Percentiles rank a stretch among this genome's conserved stretches.
phyloP scores from a whole-genome alignment of 1,140 invertebrate species.

The Agrypnia vestita region DNA sequence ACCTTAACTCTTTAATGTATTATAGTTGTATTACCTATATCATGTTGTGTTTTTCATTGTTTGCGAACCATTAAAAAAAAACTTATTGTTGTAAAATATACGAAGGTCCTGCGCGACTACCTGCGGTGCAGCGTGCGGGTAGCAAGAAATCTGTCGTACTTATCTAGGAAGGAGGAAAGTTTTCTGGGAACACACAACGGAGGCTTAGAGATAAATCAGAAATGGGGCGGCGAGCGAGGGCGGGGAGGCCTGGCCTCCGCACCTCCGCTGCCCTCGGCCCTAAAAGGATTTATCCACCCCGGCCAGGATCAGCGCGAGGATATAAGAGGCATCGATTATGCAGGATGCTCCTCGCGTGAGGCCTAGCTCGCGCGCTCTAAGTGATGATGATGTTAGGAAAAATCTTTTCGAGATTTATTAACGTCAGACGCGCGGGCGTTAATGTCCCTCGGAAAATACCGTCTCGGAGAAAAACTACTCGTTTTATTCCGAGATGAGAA shows the following conservation, averaged over 20 bases:
- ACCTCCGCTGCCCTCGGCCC: slow-evolving; percentile 15
- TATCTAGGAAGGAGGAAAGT: background rate
- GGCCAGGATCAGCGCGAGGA: slow-evolving; percentile 4
- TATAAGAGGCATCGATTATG: slow-evolving; percentile 27
- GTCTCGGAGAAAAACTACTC: too few relatives aligned
- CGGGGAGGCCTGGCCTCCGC: background rate
- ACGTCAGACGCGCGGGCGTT: background rate
- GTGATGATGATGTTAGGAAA: slow-evolving; percentile 10
- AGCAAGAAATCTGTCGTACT: background rate
- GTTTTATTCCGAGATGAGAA: too few relatives aligned
- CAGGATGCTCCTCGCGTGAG: background rate
- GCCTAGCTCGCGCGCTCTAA: slow-evolving; percentile 1
- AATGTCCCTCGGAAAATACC: background rate
- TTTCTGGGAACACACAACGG: slow-evolving; percentile 2
- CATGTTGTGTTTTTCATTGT: too few relatives aligned
- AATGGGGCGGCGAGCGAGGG: background rate
- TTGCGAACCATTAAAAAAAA: too few relatives aligned
- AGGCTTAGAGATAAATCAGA: slow-evolving; percentile 30
- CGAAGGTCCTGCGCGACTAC: too few relatives aligned
- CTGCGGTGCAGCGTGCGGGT: too few relatives aligned
- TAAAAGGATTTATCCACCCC: slow-evolving; percentile 25
- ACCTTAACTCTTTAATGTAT: too few relatives aligned
- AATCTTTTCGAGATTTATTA: slow-evolving; percentile 5
- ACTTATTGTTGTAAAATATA: too few relatives aligned
- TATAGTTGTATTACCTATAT: too few relatives aligned